These are phyloP conservation scores for Heterotis niloticus DNA, from an alignment of 2,113 vertebrate species.

Conservation along the genomic window DNA sequence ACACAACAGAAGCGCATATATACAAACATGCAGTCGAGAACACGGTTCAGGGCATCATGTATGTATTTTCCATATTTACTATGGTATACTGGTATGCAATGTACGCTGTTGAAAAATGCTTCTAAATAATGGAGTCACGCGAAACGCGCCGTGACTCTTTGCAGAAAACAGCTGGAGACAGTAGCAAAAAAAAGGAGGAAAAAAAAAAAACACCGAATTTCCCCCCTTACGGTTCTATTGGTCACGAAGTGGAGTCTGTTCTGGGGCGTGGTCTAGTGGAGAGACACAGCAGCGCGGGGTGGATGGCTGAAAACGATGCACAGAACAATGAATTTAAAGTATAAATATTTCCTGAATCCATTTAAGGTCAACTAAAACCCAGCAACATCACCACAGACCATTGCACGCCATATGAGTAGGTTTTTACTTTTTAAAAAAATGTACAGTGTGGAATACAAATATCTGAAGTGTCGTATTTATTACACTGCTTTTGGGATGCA, in stretches of 20 bases:
- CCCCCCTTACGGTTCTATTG: not conserved
- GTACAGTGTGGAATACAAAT: too few species aligned
- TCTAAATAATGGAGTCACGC: slow-evolving; percentile 15
- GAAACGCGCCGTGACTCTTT: slow-evolving; percentile 12
- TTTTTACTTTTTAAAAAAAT: not conserved
- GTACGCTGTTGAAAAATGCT: slow-evolving; percentile 17
- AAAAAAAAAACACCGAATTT: not conserved
- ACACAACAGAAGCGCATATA: not conserved
- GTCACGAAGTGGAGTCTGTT: slow-evolving; percentile 23
- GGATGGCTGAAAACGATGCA: not conserved
- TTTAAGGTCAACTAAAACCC: not conserved
- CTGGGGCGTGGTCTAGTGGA: not conserved
- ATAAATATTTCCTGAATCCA: not conserved
- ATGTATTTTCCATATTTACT: slow-evolving; percentile 3
- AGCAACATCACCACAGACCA: not conserved
- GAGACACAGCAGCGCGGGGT: not conserved
- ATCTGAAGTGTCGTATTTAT: too few species aligned
- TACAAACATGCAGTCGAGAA: slow-evolving; percentile 4
- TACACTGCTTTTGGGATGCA: too few species aligned
- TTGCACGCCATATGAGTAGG: not conserved
- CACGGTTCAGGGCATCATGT: too few species aligned
- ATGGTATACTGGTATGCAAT: not conserved
- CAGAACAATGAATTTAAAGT: not conserved
- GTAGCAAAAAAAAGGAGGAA: too few species aligned
- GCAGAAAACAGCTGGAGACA: slow-evolving; percentile 21